Percentiles rank a stretch among this genome's conserved stretches.
phyloP scores from a whole-genome alignment of 2,113 vertebrate species.

The Dromiciops gliroides region DNA sequence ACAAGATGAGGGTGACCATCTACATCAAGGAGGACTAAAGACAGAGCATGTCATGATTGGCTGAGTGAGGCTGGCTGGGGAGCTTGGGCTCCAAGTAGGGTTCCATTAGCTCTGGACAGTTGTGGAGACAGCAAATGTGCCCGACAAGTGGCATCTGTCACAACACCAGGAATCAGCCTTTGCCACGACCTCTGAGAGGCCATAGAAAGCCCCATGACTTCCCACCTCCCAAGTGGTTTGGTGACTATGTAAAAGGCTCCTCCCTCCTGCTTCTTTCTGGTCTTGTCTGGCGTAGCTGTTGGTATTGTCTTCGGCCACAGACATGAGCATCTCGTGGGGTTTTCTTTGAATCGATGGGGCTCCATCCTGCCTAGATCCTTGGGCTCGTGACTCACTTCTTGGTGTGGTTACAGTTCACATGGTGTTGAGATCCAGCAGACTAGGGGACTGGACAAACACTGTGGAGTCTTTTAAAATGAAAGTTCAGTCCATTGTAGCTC shows the following conservation, averaged over 20 bases:
- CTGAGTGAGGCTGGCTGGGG: too few relatives aligned
- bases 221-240: constrained; percentile 66
- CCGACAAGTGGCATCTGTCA: too few relatives aligned
- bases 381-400: constrained; percentile 78
- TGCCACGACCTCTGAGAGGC: constrained; percentile 28
- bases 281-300: constrained; percentile 80
- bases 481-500: not conserved
- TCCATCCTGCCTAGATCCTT: constrained; percentile 79
- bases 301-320: constrained; percentile 78
- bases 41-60: too few relatives aligned
- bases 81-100: too few relatives aligned
- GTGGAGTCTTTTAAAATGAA: constrained; percentile 30
- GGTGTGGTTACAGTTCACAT: constrained; percentile 78
- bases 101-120: too few relatives aligned
- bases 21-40: too few relatives aligned
- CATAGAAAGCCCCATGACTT: constrained; percentile 32
- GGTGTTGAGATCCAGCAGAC: constrained; percentile 72
- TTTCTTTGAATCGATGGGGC: constrained; percentile 85
- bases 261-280: constrained; percentile 51
- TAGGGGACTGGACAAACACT: constrained; percentile 48
- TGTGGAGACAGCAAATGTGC: too few relatives aligned
- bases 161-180: not conserved
- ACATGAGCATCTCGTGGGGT: constrained; percentile 80
- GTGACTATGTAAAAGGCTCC: constrained; percentile 48
- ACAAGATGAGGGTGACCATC: too few relatives aligned